phyloP scores from a whole-genome alignment of 2,113 vertebrate species.

The Menura novaehollandiae region DNA sequence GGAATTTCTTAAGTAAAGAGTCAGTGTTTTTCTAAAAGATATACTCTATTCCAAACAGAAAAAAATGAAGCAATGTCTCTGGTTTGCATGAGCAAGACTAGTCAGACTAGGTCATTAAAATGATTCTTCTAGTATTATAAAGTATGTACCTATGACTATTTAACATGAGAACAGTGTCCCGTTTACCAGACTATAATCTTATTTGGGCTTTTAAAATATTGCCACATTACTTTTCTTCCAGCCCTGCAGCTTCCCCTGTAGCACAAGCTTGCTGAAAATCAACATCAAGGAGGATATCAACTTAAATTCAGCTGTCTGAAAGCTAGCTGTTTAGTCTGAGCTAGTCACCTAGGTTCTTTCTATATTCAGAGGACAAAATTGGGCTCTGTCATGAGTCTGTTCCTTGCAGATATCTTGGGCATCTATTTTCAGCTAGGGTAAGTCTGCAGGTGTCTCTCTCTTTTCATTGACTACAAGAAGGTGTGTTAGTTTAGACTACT shows the following conservation, averaged over 20 bases:
- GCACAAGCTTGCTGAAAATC: constrained; percentile 14
- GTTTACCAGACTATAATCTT: neutral
- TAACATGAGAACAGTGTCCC: neutral
- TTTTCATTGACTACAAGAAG: neutral
- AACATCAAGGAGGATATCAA: constrained; percentile 34
- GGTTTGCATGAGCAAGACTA: neutral
- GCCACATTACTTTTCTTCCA: neutral
- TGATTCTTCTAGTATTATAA: neutral
- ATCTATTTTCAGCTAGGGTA: neutral
- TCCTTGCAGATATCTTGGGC: neutral
- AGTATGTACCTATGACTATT: neutral
- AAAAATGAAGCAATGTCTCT: constrained; percentile 42
- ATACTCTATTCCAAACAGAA: constrained; percentile 47
- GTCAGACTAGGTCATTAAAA: neutral
- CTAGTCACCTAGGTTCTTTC: neutral
- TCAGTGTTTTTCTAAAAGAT: constrained; percentile 62
- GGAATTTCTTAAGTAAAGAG: constrained; percentile 60
- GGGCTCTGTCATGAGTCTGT: neutral
- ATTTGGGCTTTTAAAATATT: neutral
- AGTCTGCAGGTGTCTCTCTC: constrained; percentile 2
- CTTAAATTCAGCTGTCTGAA: constrained; percentile 48
- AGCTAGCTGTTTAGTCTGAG: constrained; percentile 44
- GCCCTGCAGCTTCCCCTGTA: neutral
- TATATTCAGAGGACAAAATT: neutral
- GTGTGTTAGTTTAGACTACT: neutral